Evolutionary conservation across 2,888 invertebrate species (phyloP), one percentile per base, ranked within the genome.

Genomic region (Scaptomyza parva): DNA sequence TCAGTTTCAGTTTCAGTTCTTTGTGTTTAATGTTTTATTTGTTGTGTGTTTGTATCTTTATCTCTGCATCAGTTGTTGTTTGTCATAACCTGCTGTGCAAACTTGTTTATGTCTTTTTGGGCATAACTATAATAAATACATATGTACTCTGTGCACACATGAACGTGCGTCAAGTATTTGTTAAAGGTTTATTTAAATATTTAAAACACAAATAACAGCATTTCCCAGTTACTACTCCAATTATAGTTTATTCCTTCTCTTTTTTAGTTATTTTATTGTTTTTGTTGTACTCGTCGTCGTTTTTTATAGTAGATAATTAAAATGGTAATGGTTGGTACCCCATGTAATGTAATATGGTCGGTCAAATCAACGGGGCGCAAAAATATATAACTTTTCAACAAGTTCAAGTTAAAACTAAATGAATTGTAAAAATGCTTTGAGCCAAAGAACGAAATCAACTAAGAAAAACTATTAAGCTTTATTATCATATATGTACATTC

Each of bases 281-380:
- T 54, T 44, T 54, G 59, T 61, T 51, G 48, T 24, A 55, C 53
- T 24, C 33, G n/a, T n/a, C n/a, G 6, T 12, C 30, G 37, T 39
- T 58, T 74, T 89, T 88, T 76, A 78, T 78, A 58, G 74, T 62
- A 64, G 55, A 71, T 79, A 79, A 74, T 89, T 80, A 83, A 74
- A 76, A 69, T 75, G 65, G 76, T 85, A 68, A 28, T n/a, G n/a
- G n/a, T n/a, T n/a, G n/a, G n/a, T n/a, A n/a, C n/a, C 28, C 2
- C 65, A 70, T 28, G 44, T 66, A 6, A 24, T n/a, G 74, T 66
- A 60, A 48, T 61, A n/a, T n/a, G n/a, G n/a, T n/a, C n/a, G 51
- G 51, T 18, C 30, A 53, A 52, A 44, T 44, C 78, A 52, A 52
- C 54, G 70, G 72, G 68, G 57, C 40, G 55, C 30, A 37, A 41